Evolutionary conservation across 2,888 invertebrate genomes (phyloP).

Genomic region (Dichetophora obliterata): DNA sequence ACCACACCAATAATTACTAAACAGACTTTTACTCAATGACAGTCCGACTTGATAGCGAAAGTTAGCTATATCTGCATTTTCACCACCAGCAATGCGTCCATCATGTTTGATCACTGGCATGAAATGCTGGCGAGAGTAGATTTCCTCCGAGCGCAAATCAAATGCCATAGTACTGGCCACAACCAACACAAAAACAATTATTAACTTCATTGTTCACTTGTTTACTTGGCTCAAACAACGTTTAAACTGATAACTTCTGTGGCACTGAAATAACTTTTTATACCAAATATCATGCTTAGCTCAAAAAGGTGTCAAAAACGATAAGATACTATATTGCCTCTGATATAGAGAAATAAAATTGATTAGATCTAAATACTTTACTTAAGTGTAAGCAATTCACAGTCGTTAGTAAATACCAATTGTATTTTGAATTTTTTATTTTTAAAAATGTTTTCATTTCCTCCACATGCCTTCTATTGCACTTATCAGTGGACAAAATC

Average conservation of each 20-base stretch:
- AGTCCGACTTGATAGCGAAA: slow-evolving; percentile 62
- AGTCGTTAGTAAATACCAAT: too few relatives aligned
- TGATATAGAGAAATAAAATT: too few relatives aligned
- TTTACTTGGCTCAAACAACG: neutral
- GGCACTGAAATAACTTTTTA: neutral
- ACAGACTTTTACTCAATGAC: slow-evolving; percentile 46
- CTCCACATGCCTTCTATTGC: too few relatives aligned
- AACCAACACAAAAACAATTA: slow-evolving; percentile 55
- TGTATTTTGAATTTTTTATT: too few relatives aligned
- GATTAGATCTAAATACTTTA: too few relatives aligned
- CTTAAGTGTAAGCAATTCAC: too few relatives aligned
- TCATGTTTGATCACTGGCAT: slow-evolving; percentile 43
- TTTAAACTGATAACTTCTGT: neutral
- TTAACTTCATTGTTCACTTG: slow-evolving; percentile 54
- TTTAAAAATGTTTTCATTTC: too few relatives aligned
- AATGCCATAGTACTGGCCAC: slow-evolving; percentile 57
- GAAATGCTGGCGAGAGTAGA: slow-evolving; percentile 46
- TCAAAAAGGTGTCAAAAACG: too few relatives aligned
- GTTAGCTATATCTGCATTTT: slow-evolving; percentile 43
- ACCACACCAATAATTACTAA: slow-evolving; percentile 58
- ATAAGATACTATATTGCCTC: too few relatives aligned
- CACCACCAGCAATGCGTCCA: slow-evolving; percentile 54
- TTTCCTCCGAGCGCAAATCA: slow-evolving; percentile 41
- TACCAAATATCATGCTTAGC: neutral
- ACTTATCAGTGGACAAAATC: too few relatives aligned